Conservation (phyloP, 2,113 vertebrate species). For the Gavia stellata region DNA sequence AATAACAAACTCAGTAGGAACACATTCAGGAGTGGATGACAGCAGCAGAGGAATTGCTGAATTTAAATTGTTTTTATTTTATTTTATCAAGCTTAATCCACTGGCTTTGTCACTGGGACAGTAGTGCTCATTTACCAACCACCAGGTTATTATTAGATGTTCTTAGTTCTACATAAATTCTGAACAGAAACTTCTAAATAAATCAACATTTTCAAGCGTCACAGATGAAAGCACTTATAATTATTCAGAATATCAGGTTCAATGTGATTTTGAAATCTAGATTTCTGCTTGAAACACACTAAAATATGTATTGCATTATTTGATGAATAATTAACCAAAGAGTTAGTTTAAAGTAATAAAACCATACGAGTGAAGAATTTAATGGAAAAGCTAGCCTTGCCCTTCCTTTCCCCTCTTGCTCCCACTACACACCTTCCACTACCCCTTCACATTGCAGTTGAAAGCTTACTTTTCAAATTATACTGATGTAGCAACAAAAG, state of each 20-base stretch:
- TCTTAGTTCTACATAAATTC: constrained; percentile 13
- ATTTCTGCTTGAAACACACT: constrained; percentile 3
- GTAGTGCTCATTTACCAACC: constrained; percentile 18
- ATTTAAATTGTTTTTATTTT: background rate
- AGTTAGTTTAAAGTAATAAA: background rate
- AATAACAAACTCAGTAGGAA: constrained; percentile 30
- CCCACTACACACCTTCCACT: background rate
- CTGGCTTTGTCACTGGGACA: background rate
- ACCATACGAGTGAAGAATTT: background rate
- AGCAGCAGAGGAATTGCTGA: background rate
- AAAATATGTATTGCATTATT: constrained; percentile 12
- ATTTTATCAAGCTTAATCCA: constrained; percentile 13
- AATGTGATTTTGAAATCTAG: constrained; percentile 18
- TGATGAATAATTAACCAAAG: constrained; percentile 37
- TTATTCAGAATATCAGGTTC: constrained; percentile 6
- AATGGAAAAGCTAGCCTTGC: background rate
- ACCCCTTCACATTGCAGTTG: background rate
- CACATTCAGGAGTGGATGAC: background rate
- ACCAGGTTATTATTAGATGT: constrained; percentile 42
- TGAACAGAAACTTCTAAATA: constrained; percentile 32
- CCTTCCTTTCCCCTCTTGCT: background rate
- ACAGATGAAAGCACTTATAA: constrained; percentile 15
- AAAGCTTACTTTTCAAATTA: background rate
- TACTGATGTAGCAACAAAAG: background rate
- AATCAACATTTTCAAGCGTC: constrained; percentile 28